A percentile compares a stretch with the other conserved stretches of the same genome.
Conservation (phyloP, 2,888 invertebrate genomes). For the Tinea pellionella region DNA sequence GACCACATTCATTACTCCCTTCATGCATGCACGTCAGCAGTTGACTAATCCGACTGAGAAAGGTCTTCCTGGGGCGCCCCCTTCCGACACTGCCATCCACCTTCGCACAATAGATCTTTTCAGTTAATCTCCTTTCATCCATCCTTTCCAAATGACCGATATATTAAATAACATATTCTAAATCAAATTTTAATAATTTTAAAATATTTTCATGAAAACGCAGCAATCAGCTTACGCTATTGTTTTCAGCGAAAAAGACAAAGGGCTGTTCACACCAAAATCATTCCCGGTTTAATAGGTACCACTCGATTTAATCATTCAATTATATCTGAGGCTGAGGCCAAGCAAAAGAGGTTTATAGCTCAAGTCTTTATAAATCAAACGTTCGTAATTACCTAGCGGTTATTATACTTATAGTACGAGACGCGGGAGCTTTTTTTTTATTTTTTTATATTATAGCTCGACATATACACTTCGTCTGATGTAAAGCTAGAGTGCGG, state of each 20-base stretch:
- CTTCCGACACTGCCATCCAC: no score
- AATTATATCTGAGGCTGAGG: conserved; percentile 57
- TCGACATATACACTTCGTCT: no score
- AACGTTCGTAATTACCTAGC: conserved; percentile 44
- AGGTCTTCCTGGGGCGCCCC: no score
- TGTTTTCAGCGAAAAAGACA: background rate
- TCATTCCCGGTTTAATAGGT: background rate
- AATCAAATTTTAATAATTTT: no score
- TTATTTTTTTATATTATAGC: background rate
- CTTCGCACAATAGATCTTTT: no score
- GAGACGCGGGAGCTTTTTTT: background rate
- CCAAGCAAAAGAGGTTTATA: conserved; percentile 60
- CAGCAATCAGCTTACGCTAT: background rate
- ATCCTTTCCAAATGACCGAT: no score
- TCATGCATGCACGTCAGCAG: no score
- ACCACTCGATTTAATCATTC: conserved; percentile 42
- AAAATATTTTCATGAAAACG: background rate
- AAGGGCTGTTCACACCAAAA: background rate
- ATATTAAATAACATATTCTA: no score
- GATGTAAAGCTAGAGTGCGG: no score
- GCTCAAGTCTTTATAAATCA: conserved; percentile 55
- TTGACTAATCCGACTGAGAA: no score
- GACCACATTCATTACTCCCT: no score
- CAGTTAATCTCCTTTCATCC: no score
- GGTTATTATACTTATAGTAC: conserved; percentile 8